These are phyloP conservation scores for Microplitis deprimator DNA, from an alignment of 2,888 invertebrate genomes.

Conservation along the genomic window DNA sequence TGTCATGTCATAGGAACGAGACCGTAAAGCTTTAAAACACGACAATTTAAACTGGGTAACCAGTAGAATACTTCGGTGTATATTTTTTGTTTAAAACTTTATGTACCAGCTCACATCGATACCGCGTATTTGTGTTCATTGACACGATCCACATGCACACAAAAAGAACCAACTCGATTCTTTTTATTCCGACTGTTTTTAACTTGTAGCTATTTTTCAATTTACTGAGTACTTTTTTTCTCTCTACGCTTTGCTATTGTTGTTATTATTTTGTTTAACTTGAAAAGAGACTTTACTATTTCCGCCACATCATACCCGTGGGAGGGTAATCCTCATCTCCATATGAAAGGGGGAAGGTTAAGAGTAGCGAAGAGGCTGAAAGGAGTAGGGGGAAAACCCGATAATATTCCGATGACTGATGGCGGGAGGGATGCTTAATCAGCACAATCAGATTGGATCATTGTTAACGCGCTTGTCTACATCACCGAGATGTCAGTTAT, in stretches of 20 bases:
- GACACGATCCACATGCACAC: not conserved
- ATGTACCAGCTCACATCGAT: conserved; percentile 9
- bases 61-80: not conserved
- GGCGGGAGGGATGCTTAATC: conserved; percentile 8
- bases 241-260: not conserved
- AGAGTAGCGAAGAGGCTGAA: no score
- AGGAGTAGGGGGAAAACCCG: no score
- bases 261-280: no score
- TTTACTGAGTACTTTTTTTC: not conserved
- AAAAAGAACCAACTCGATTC: not conserved
- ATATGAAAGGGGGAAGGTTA: no score
- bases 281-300: no score
- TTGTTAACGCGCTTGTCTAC: conserved; percentile 9
- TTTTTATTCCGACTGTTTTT: not conserved
- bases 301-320: no score
- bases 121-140: conserved; percentile 16
- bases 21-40: not conserved
- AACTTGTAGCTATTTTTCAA: conserved; percentile 2
- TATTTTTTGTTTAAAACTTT: not conserved
- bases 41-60: not conserved
- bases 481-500: conserved; percentile 7
- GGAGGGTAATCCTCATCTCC: no score
- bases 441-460: conserved; percentile 17
- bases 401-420: not conserved
- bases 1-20: not conserved